phyloP scores from a whole-genome alignment of 2,113 vertebrate species.

The Lynx canadensis region DNA sequence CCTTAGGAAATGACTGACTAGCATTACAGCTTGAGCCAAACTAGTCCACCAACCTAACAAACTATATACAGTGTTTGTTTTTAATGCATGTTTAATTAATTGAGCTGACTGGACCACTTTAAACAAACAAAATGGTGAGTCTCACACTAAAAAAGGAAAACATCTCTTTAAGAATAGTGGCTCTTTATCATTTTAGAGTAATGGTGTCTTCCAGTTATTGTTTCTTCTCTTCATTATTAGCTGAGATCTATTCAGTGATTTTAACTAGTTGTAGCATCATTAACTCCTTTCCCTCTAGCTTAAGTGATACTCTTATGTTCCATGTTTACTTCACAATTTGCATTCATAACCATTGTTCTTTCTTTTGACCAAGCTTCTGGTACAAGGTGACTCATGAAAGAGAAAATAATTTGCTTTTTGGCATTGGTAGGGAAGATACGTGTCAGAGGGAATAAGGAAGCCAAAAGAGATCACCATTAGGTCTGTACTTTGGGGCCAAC shows the following conservation, averaged over 20 bases:
- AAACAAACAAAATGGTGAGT: not conserved
- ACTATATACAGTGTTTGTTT: not conserved
- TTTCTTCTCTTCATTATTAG: not conserved
- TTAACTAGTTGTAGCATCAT: not conserved
- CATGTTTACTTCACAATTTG: not conserved
- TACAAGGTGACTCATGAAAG: not conserved
- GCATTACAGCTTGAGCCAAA: not conserved
- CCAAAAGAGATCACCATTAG: not conserved
- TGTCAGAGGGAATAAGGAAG: not conserved
- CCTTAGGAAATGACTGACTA: not conserved
- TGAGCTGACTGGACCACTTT: not conserved
- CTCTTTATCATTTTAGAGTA: not conserved
- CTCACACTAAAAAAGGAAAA: not conserved
- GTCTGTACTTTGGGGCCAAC: not conserved
- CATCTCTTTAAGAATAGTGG: not conserved
- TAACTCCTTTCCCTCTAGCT: not conserved
- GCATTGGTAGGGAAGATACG: not conserved
- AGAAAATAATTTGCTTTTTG: not conserved
- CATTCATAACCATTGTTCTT: not conserved
- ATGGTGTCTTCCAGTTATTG: not conserved
- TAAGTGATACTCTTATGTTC: not conserved
- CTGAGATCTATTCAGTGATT: not conserved
- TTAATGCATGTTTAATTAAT: not conserved
- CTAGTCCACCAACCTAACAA: not conserved
- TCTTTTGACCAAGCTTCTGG: not conserved